Evolutionary conservation across 2,888 invertebrate species (phyloP).

Genomic region (Sipha maydis): DNA sequence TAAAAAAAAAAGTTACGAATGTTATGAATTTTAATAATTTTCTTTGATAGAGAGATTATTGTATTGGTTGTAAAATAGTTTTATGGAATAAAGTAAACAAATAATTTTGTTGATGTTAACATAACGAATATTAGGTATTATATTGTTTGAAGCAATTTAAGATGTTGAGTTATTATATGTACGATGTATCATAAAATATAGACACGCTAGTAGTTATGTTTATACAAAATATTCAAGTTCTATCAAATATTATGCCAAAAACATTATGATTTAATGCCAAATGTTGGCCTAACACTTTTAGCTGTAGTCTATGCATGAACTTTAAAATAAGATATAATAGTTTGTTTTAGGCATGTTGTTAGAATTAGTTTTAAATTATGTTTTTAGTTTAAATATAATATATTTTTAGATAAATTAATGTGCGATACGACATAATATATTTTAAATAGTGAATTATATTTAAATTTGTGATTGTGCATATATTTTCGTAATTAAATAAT

Average conservation of each 20-base stretch:
- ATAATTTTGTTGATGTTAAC: background rate
- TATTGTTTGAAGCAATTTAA: background rate
- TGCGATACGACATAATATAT: no score
- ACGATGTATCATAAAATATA: background rate
- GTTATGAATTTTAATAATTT: background rate
- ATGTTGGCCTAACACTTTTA: constrained; percentile 3
- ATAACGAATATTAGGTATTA: background rate
- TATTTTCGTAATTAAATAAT: background rate
- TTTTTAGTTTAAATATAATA: background rate
- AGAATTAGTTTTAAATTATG: constrained; percentile 10
- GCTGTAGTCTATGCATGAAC: background rate
- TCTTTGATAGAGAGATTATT: background rate
- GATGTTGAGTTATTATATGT: background rate
- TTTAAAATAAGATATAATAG: constrained; percentile 1
- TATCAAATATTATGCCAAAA: constrained; percentile 9
- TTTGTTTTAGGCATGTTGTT: background rate
- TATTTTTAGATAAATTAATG: no score
- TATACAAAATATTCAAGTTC: background rate
- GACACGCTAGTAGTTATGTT: background rate
- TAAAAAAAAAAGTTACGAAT: background rate
- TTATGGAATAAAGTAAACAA: background rate
- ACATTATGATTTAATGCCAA: background rate
- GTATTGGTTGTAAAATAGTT: background rate
- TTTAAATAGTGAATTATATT: background rate
- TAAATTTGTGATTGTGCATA: background rate